A percentile compares a stretch with the other conserved stretches of the same genome.
Evolutionary conservation across 2,113 vertebrate species (phyloP).

Genomic region (Lipophrys pholis): DNA sequence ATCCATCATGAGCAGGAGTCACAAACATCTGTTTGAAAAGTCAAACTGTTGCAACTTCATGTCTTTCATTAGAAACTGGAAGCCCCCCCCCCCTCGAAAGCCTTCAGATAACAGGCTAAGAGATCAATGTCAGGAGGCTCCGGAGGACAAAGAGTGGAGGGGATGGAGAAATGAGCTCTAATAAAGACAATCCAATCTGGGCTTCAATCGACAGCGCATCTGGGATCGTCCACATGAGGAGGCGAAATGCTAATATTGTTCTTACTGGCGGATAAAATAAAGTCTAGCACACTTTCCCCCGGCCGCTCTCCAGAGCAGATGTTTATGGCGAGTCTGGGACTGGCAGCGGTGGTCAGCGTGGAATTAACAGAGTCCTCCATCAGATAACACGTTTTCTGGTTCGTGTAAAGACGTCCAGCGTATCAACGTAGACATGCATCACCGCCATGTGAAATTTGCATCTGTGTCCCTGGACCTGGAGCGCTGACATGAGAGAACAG

Average conservation of each 20-base stretch:
- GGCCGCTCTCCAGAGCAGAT: slow-evolving; percentile 66
- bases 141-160: slow-evolving; percentile 19
- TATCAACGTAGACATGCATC: slow-evolving; percentile 86
- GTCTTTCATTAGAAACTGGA: slow-evolving; percentile 60
- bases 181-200: slow-evolving; percentile 31
- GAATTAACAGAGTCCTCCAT: slow-evolving; percentile 85
- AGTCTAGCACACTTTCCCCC: slow-evolving; percentile 57
- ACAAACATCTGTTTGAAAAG: slow-evolving; percentile 78
- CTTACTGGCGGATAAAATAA: slow-evolving; percentile 73
- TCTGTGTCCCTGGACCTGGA: slow-evolving; percentile 65
- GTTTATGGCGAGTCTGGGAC: slow-evolving; percentile 68
- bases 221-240: slow-evolving; percentile 46
- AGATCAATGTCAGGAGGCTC: slow-evolving; percentile 44
- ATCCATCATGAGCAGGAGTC: slow-evolving; percentile 75
- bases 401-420: slow-evolving; percentile 86
- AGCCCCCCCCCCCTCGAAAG: slow-evolving; percentile 33
- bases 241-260: slow-evolving; percentile 69
- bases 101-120: slow-evolving; percentile 50
- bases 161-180: slow-evolving; percentile 28
- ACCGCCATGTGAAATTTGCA: slow-evolving; percentile 79
- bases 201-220: slow-evolving; percentile 59
- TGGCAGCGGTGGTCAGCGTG: slow-evolving; percentile 72
- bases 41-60: slow-evolving; percentile 64
- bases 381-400: slow-evolving; percentile 92
- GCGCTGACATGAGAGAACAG: slow-evolving; percentile 63